Conservation (phyloP, 2,797 vertebrate genomes). For the Mycteria americana region DNA sequence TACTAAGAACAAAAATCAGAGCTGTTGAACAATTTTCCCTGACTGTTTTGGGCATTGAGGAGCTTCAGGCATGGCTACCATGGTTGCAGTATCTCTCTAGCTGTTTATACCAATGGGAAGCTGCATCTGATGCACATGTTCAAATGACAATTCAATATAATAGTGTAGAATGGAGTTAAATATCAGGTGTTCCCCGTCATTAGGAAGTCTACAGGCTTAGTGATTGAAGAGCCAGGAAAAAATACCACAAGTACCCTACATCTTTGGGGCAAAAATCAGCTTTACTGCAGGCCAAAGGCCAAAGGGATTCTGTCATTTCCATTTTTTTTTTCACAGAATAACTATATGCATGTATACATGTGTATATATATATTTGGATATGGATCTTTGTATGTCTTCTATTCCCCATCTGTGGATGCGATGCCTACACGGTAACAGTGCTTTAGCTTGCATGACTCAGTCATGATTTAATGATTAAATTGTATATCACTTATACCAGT, state of each 20-base stretch:
- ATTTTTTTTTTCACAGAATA: background rate
- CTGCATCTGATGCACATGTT: background rate
- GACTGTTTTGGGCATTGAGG: background rate
- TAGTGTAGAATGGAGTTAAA: background rate
- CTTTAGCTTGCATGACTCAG: background rate
- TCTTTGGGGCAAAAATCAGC: background rate
- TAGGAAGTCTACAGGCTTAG: background rate
- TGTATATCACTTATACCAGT: background rate
- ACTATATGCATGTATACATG: background rate
- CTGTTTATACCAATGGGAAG: background rate
- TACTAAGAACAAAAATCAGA: background rate
- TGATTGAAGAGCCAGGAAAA: background rate
- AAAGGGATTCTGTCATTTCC: background rate
- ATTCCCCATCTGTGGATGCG: background rate
- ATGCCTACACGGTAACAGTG: background rate
- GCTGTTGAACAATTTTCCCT: background rate
- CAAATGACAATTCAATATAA: background rate
- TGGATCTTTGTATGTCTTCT: background rate
- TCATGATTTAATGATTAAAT: background rate
- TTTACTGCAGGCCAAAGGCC: background rate
- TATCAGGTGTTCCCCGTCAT: background rate
- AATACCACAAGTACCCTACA: background rate
- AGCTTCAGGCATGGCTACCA: background rate
- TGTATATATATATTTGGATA: background rate
- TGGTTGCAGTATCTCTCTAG: background rate